Percentiles rank a stretch among this genome's conserved stretches.
Conservation (phyloP, 2,888 invertebrate species). For the Thymelicus acteon region DNA sequence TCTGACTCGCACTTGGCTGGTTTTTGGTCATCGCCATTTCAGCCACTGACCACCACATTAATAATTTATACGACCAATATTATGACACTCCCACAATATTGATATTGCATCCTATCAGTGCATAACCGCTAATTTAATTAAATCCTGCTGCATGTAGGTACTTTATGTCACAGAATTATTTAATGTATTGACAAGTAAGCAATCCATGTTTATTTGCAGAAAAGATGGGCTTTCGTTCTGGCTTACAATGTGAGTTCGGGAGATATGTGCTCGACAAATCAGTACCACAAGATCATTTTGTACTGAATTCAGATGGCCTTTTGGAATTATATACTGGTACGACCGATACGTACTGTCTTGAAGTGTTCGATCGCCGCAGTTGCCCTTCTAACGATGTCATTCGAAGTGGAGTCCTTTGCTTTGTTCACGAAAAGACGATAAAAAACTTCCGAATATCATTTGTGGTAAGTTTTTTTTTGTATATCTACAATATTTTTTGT, state of each 20-base stretch:
- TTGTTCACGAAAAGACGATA: slow-evolving; percentile 52
- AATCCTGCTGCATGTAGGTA: no score
- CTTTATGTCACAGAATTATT: no score
- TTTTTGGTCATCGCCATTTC: no score
- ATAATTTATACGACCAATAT: no score
- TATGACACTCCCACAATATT: no score
- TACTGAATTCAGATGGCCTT: slow-evolving; percentile 56
- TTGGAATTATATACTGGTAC: slow-evolving; percentile 52
- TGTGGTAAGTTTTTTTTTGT: slow-evolving; percentile 60
- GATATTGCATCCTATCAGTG: no score
- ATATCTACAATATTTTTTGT: background rate
- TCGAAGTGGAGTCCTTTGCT: slow-evolving; percentile 68
- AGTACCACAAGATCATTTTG: slow-evolving; percentile 54
- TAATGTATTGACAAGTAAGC: no score
- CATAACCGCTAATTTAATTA: no score
- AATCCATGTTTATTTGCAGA: slow-evolving; percentile 52
- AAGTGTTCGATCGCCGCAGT: slow-evolving; percentile 65
- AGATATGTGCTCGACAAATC: slow-evolving; percentile 63
- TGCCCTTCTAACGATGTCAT: slow-evolving; percentile 57
- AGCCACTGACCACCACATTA: no score
- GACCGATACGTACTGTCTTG: slow-evolving; percentile 71
- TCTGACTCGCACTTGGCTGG: no score
- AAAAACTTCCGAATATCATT: slow-evolving; percentile 70
- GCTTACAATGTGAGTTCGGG: slow-evolving; percentile 57
- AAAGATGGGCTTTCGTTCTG: slow-evolving; percentile 61